Evolutionary conservation across 2,888 invertebrate species (phyloP).

Genomic region (Rotaria magnacalcarata): DNA sequence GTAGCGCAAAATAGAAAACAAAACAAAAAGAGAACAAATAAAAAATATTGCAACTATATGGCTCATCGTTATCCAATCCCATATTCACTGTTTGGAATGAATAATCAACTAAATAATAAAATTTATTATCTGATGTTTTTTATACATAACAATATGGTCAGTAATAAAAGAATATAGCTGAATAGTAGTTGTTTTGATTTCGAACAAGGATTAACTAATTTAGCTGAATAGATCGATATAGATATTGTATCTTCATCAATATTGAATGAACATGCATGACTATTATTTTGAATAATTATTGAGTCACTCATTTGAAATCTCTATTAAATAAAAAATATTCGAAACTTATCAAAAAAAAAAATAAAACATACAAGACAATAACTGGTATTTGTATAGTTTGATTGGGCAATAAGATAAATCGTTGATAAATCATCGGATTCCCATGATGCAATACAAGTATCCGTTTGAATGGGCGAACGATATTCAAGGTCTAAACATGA

Average conservation of each 20-base stretch:
- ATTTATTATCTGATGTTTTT: neutral
- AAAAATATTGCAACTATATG: slow-evolving; percentile 18
- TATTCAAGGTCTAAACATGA: neutral
- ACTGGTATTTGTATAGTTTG: neutral
- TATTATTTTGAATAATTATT: neutral
- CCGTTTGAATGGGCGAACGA: neutral
- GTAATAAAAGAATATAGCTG: neutral
- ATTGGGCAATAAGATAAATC: slow-evolving; percentile 5
- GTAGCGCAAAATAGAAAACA: neutral
- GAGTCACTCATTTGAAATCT: slow-evolving; percentile 11
- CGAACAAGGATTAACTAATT: neutral
- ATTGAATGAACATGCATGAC: neutral
- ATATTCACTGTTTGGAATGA: slow-evolving; percentile 29
- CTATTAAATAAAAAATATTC: neutral
- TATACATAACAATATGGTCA: neutral
- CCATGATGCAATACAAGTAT: slow-evolving; percentile 27
- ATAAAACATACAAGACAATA: slow-evolving; percentile 7
- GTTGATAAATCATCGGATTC: neutral
- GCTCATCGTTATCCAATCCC: neutral
- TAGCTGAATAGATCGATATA: neutral
- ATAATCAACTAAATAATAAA: neutral
- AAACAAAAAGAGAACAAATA: neutral
- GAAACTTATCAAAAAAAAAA: too few relatives aligned
- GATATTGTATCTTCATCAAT: neutral
- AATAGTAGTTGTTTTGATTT: neutral